Percentiles rank a stretch among this genome's conserved stretches.
These are phyloP conservation scores for Tethea ocularis DNA, from an alignment of 2,888 invertebrate genomes.

Conservation along the genomic window DNA sequence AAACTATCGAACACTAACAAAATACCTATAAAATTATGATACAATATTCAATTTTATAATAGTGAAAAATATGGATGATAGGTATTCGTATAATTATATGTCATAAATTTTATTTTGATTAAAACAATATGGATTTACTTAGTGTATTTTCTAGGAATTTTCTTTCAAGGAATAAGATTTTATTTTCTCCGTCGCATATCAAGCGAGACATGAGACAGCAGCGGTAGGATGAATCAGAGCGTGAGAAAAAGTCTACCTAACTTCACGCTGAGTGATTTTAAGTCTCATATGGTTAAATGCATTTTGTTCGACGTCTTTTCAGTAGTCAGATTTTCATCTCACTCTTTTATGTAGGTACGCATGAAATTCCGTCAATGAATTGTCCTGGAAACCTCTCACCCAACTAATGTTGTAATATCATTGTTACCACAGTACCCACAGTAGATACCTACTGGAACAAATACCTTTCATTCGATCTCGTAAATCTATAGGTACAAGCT, in stretches of 20 bases:
- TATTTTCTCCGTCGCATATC: slow-evolving; percentile 42
- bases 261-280: slow-evolving; percentile 45
- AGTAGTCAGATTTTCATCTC: background rate
- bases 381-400: background rate
- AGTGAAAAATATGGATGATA: background rate
- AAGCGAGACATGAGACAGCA: slow-evolving; percentile 36
- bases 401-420: background rate
- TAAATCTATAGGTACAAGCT: background rate
- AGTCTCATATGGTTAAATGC: slow-evolving; percentile 24
- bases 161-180: slow-evolving; percentile 30
- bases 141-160: background rate
- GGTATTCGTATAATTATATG: background rate
- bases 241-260: slow-evolving; percentile 52
- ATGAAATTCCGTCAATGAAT: background rate
- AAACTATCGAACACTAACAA: no score
- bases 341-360: background rate
- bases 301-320: background rate
- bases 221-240: slow-evolving; percentile 49
- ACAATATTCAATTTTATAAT: no score
- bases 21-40: no score
- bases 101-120: background rate
- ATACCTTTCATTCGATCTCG: background rate
- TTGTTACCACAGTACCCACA: background rate
- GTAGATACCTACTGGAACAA: background rate
- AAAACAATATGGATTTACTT: background rate